phyloP scores from a whole-genome alignment of 2,113 vertebrate genomes.

The Carollia perspicillata region DNA sequence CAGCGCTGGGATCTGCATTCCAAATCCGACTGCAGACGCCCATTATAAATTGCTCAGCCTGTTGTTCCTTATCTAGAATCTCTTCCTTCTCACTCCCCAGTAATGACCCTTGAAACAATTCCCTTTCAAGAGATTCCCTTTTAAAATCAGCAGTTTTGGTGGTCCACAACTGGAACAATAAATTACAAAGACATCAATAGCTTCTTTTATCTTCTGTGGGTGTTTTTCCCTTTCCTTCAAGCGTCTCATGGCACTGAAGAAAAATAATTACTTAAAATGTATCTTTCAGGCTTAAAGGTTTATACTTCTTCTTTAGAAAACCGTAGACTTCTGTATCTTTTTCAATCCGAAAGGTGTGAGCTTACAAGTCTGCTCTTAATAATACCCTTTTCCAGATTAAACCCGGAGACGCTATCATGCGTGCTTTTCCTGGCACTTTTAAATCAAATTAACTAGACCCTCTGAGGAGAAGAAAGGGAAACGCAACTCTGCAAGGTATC shows the following conservation, averaged over 20 bases:
- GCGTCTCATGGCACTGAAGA: not conserved
- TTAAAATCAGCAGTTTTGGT: constrained; percentile 32
- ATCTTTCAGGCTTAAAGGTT: constrained; percentile 37
- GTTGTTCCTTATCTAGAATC: constrained; percentile 70
- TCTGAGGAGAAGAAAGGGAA: constrained; percentile 42
- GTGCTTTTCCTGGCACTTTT: constrained; percentile 12
- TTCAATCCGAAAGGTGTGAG: constrained; percentile 14
- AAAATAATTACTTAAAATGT: constrained; percentile 25
- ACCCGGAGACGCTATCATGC: not conserved
- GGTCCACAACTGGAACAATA: not conserved
- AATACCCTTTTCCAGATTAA: constrained; percentile 23
- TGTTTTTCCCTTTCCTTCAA: not conserved
- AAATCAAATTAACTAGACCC: constrained; percentile 55
- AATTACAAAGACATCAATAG: not conserved
- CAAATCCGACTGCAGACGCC: constrained; percentile 80
- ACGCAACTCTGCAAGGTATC: constrained; percentile 71
- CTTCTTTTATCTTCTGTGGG: not conserved
- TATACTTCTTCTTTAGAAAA: constrained; percentile 14
- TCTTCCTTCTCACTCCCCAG: not conserved
- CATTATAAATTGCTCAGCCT: constrained; percentile 64
- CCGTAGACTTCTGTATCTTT: not conserved
- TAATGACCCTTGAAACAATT: constrained; percentile 19
- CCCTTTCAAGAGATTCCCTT: not conserved
- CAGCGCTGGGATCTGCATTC: constrained; percentile 81
- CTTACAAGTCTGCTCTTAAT: not conserved